phyloP scores from a whole-genome alignment of 2,888 invertebrate species.

The Latheticus oryzae region DNA sequence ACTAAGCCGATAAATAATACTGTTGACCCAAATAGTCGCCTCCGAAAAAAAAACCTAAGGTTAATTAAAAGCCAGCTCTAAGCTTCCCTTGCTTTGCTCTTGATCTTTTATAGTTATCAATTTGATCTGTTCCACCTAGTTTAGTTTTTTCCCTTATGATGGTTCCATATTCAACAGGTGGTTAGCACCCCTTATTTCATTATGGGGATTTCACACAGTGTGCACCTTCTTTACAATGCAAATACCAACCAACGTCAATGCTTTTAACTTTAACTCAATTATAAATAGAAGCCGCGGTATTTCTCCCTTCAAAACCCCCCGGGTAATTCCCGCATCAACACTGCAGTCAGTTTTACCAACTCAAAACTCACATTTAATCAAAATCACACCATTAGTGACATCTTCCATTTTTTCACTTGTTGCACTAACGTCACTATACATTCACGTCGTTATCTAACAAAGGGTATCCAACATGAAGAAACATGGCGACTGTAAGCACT shows the following conservation, averaged over 20 bases:
- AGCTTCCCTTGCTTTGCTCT: too few species aligned
- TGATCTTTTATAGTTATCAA: too few species aligned
- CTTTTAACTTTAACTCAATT: conserved; percentile 11
- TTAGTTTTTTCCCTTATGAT: neutral
- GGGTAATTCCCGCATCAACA: neutral
- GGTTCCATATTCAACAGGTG: conserved; percentile 20
- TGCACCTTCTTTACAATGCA: conserved; percentile 19
- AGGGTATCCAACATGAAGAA: conserved; percentile 38
- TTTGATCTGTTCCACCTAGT: neutral
- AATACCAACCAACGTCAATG: conserved; percentile 15
- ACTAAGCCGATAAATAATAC: conserved; percentile 28
- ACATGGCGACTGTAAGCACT: conserved; percentile 41
- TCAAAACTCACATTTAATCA: conserved; percentile 83
- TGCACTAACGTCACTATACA: conserved; percentile 59
- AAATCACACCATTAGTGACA: conserved; percentile 77
- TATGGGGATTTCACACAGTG: conserved; percentile 1
- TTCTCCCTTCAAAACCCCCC: neutral
- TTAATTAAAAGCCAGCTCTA: too few species aligned
- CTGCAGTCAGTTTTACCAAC: conserved; percentile 58
- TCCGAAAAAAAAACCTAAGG: too few species aligned
- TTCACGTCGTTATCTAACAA: conserved; percentile 44
- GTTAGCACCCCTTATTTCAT: conserved; percentile 12
- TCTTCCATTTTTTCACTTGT: conserved; percentile 75
- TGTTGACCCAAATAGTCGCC: conserved; percentile 32
- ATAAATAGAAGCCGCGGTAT: conserved; percentile 27